A percentile compares a stretch with the other conserved stretches of the same genome.
phyloP scores from a whole-genome alignment of 2,113 vertebrate species.

The Mesoclemmys tuberculata region DNA sequence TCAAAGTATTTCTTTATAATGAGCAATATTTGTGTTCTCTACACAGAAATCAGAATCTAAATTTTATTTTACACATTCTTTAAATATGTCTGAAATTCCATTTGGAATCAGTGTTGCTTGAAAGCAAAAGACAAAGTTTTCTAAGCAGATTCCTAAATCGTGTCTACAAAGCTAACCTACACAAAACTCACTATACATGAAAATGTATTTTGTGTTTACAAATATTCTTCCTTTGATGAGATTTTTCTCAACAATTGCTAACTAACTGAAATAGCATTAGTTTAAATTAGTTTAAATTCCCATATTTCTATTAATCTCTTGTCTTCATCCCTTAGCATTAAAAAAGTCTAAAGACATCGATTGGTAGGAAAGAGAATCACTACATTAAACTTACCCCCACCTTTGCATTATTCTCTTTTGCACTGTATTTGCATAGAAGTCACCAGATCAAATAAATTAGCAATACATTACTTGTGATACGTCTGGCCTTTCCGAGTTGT shows the following conservation, averaged over 20 bases:
- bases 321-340: background rate
- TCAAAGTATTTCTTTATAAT: background rate
- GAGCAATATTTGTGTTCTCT: background rate
- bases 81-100: conserved; percentile 21
- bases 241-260: conserved; percentile 32
- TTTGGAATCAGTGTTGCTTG: conserved; percentile 51
- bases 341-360: background rate
- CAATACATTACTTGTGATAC: background rate
- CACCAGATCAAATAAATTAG: background rate
- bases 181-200: background rate
- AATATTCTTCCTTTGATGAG: conserved; percentile 26
- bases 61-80: conserved; percentile 13
- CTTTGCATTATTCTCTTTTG: background rate
- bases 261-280: conserved; percentile 27
- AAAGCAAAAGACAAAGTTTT: conserved; percentile 38
- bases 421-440: background rate
- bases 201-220: conserved; percentile 34
- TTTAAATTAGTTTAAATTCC: conserved; percentile 30
- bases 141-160: conserved; percentile 44
- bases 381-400: background rate
- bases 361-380: background rate
- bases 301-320: background rate
- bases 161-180: conserved; percentile 1
- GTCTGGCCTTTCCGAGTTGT: background rate
- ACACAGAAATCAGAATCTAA: background rate